Evolutionary conservation across 2,797 vertebrate genomes (phyloP).

Genomic region (Danio tinwini): DNA sequence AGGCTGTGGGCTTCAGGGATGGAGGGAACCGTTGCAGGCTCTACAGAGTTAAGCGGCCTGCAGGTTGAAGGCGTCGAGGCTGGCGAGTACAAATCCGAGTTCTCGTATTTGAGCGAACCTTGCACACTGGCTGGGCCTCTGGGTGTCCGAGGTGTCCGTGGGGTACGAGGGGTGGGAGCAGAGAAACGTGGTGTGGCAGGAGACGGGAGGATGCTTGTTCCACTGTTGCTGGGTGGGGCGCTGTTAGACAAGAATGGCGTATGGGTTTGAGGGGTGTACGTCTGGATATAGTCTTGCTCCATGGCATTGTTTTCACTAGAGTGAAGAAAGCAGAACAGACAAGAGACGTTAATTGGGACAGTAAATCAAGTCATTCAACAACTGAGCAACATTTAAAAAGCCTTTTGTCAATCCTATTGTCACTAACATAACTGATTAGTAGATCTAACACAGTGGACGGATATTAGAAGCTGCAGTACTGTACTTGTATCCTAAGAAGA

Average conservation of each 20-base stretch:
- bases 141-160: constrained; percentile 93
- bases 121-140: constrained; percentile 94
- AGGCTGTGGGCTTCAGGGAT: constrained; percentile 98
- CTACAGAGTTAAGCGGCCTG: constrained; percentile 94
- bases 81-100: constrained; percentile 95
- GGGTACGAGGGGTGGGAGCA: constrained; percentile 91
- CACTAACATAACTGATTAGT: not conserved
- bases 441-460: not conserved
- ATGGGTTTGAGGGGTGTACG: constrained; percentile 94
- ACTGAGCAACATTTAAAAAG: not conserved
- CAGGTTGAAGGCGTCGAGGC: constrained; percentile 97
- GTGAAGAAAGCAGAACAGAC: not conserved
- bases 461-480: constrained; percentile 48
- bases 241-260: constrained; percentile 94
- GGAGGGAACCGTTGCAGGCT: constrained; percentile 93
- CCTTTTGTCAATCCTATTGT: not conserved
- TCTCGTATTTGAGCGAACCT: constrained; percentile 95
- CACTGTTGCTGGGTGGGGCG: constrained; percentile 91
- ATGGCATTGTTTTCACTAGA: constrained; percentile 88
- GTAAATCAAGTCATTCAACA: not conserved
- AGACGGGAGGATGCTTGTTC: constrained; percentile 91
- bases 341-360: not conserved
- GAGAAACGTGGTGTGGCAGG: constrained; percentile 95
- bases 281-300: constrained; percentile 94
- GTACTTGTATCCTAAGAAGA: constrained; percentile 66